Percentiles rank a stretch among this genome's conserved stretches.
phyloP scores from a whole-genome alignment of 2,888 invertebrate genomes.

The Lucinisca nassula region DNA sequence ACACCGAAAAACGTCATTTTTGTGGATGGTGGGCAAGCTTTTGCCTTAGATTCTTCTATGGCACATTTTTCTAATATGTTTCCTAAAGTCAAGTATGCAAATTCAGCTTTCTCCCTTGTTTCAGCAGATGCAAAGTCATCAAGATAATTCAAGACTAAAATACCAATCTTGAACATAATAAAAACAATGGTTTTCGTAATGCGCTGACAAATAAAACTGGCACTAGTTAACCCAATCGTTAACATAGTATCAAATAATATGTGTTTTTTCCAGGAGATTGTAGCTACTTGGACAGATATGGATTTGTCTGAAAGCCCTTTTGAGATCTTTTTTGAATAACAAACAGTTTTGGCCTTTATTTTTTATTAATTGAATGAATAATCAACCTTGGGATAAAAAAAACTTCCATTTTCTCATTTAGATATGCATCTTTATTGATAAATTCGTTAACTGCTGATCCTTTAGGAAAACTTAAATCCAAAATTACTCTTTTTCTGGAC shows the following conservation, averaged over 20 bases:
- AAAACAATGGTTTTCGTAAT: background rate
- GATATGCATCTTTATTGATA: too few species aligned
- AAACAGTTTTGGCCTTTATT: too few species aligned
- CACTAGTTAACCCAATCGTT: background rate
- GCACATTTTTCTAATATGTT: background rate
- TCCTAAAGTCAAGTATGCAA: background rate
- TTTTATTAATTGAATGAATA: too few species aligned
- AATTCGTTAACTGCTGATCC: too few species aligned
- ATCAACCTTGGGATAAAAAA: too few species aligned
- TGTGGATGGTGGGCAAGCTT: background rate
- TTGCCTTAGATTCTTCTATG: background rate
- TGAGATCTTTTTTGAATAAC: too few species aligned
- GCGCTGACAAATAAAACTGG: background rate
- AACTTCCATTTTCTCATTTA: too few species aligned
- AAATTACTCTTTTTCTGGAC: too few species aligned
- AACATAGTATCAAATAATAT: background rate
- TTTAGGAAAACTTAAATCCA: too few species aligned
- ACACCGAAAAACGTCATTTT: conserved; percentile 5
- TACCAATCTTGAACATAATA: background rate
- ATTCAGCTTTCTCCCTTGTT: background rate
- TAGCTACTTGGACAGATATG: too few species aligned
- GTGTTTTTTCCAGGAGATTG: too few species aligned
- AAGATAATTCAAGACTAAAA: background rate
- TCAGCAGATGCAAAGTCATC: conserved; percentile 11
- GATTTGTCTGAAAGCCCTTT: too few species aligned